Evolutionary conservation across 2,113 vertebrate species (phyloP), one percentile per base, ranked within the genome.

Genomic region (Trematocara macrostoma): DNA sequence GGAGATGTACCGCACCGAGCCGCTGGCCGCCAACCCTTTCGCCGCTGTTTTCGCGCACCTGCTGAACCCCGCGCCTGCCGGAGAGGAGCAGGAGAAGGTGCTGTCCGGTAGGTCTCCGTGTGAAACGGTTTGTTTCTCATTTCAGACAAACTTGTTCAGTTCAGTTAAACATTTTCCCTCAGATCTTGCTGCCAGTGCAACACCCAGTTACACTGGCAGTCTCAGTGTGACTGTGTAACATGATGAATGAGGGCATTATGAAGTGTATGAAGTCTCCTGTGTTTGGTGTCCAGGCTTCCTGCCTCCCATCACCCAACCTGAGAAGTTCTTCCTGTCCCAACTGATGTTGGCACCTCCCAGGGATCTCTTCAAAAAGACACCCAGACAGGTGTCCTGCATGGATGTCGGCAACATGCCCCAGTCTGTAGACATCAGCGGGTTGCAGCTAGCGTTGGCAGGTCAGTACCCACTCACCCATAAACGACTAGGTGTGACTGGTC

Each of bases 1-100:
- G 99, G 99, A 99, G 96, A 99, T 99, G 99, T 99, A 99, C 95
- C 98, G 99, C 80, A 99, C 98, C 74, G 99, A 99, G 95, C 98
- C 98, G 45, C 97, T 99, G 11, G 98, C 99, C 10, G 97, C 98
- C 10, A 99, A 99, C 96, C 99, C 98, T 8, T 99, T 99, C 93
- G 98, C 98, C 34, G 99, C 99, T 34, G 97, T 99, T 83, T 99
- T 99, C 84, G 98, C 98, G 3, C 99, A 99, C 90, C 96, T 99
- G n/a, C 96, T 99, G 55, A 98, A 98, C 95, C 97, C 98, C 1
- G 94, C 97, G 7, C 97, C 97, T 18, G 93, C 95, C 1, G 97
- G 96, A 31, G 97, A 97, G 56, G 98, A 98, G 91, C 96, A 93
- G 29, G 98, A 99, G 94, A 97, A 97, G 42, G 97, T 96, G 49